Conservation (phyloP, 1,140 invertebrate species). For the Cryptotermes secundus region DNA sequence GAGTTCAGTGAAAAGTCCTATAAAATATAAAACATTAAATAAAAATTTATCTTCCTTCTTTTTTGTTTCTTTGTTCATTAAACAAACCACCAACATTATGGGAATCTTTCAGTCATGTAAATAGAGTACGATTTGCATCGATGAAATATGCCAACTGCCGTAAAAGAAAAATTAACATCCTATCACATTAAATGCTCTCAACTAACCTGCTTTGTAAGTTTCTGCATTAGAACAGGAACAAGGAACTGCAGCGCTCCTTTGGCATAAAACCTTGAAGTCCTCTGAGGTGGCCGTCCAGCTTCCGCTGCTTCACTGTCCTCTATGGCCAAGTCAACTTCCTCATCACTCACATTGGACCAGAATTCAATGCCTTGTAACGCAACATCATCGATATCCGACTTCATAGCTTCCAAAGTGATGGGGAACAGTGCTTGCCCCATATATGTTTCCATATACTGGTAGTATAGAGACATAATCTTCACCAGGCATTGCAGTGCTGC, state of each 20-base stretch:
- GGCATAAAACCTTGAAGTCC: conserved; percentile 90
- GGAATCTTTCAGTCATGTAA: neutral
- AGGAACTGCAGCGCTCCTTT: conserved; percentile 94
- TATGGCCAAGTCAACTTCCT: conserved; percentile 95
- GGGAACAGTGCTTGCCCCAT: conserved; percentile 98
- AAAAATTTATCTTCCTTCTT: too few species aligned
- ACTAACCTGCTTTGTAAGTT: conserved; percentile 85
- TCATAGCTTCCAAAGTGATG: conserved; percentile 98
- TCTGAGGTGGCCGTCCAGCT: conserved; percentile 83
- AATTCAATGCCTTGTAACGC: conserved; percentile 99
- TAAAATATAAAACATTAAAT: too few species aligned
- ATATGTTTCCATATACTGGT: conserved; percentile 98
- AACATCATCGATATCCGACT: conserved; percentile 93
- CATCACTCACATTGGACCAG: conserved; percentile 99
- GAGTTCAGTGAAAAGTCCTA: too few species aligned
- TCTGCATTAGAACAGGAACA: conserved; percentile 91
- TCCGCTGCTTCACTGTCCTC: conserved; percentile 93
- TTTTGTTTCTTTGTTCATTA: too few species aligned
- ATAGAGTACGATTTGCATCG: too few species aligned
- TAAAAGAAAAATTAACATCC: too few species aligned
- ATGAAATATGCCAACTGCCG: too few species aligned
- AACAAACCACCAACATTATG: neutral
- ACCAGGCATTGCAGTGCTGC: conserved; percentile 97
- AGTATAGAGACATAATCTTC: conserved; percentile 98
- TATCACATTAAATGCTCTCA: neutral